Conservation (phyloP, 37 sponge, comb jelly and placozoan genomes). For the Corticium candelabrum region DNA sequence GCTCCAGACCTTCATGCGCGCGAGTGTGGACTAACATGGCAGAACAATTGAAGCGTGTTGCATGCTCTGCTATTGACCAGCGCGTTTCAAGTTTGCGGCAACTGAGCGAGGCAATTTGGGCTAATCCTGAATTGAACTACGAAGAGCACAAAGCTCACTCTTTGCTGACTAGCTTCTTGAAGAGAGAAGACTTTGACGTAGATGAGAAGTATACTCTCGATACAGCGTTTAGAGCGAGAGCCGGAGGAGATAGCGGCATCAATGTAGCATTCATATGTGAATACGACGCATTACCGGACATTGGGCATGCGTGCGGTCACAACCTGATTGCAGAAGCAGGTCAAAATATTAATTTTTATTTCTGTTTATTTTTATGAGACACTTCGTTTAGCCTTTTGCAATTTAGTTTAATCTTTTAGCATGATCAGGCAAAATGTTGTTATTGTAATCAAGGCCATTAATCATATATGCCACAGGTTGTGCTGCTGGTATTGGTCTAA, state of each 20-base stretch:
- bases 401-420: too few species aligned
- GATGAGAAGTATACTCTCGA: slow-evolving; percentile 44
- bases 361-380: too few species aligned
- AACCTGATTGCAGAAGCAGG: slow-evolving; percentile 85
- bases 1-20: too few species aligned
- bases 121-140: slow-evolving; percentile 48
- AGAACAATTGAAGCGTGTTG: not conserved
- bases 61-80: not conserved
- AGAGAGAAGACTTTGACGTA: slow-evolving; percentile 67
- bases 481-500: slow-evolving; percentile 79
- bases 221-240: slow-evolving; percentile 74
- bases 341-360: too few species aligned
- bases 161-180: slow-evolving; percentile 44
- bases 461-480: too few species aligned
- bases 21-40: too few species aligned
- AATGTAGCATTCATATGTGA: slow-evolving; percentile 78
- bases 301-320: slow-evolving; percentile 95
- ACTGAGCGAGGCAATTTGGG: slow-evolving; percentile 61
- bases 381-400: too few species aligned
- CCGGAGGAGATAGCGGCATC: slow-evolving; percentile 2
- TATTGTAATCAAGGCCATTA: too few species aligned
- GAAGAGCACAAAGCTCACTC: slow-evolving; percentile 67
- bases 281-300: slow-evolving; percentile 87
- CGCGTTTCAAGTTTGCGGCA: slow-evolving; percentile 5
- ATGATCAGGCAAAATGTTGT: too few species aligned